A percentile compares a stretch with the other conserved stretches of the same genome.
Conservation (phyloP, 2,797 vertebrate species). For the Aeoliscus strigatus region DNA sequence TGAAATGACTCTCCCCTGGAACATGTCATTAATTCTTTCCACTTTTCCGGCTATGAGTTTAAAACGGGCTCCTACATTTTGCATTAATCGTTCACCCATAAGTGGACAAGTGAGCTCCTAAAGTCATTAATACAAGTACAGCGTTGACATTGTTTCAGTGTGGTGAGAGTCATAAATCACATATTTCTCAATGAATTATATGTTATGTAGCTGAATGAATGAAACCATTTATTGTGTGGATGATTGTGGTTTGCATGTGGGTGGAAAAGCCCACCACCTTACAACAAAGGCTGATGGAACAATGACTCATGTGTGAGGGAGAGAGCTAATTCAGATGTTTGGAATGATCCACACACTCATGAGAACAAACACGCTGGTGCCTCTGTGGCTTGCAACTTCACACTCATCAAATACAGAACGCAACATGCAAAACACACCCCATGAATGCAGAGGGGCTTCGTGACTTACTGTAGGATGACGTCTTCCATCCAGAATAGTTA, state of each 20-base stretch:
- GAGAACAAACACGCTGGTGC: constrained; percentile 6
- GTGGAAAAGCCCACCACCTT: constrained; percentile 29
- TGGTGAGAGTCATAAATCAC: constrained; percentile 56
- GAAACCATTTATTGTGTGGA: constrained; percentile 35
- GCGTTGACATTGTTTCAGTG: constrained; percentile 29
- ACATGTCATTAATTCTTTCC: constrained; percentile 26
- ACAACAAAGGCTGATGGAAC: constrained; percentile 15
- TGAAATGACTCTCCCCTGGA: constrained; percentile 30
- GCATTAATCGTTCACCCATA: constrained; percentile 25
- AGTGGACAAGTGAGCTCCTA: constrained; percentile 39
- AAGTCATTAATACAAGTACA: constrained; percentile 15
- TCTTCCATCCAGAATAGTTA: constrained; percentile 60
- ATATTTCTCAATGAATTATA: constrained; percentile 41
- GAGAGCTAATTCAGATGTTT: constrained; percentile 18
- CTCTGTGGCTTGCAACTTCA: constrained; percentile 6
- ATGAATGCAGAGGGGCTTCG: constrained; percentile 11
- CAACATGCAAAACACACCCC: constrained; percentile 8
- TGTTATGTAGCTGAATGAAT: constrained; percentile 42
- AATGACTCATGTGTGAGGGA: constrained; percentile 18
- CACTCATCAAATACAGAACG: constrained; percentile 3
- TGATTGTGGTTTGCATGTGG: constrained; percentile 29
- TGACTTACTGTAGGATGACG: constrained; percentile 40
- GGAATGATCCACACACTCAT: constrained; percentile 15
- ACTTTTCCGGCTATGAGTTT: constrained; percentile 33
- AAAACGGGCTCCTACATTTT: constrained; percentile 31